phyloP scores from a whole-genome alignment of 2,888 invertebrate genomes.

The Drosophila stalkeri region DNA sequence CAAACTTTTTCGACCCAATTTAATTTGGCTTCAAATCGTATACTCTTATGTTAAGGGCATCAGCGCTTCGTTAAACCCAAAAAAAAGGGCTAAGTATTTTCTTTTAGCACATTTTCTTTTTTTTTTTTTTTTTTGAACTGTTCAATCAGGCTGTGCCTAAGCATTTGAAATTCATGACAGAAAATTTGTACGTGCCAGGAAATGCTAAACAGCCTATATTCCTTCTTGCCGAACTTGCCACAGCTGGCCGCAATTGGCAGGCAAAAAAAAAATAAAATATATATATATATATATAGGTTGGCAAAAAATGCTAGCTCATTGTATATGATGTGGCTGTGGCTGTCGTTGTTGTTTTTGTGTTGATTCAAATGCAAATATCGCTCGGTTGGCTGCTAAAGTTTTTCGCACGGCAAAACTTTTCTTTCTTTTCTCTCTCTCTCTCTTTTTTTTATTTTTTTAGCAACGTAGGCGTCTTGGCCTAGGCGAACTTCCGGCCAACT shows the following conservation, averaged over 20 bases:
- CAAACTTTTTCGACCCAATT: background rate
- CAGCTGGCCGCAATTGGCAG: conserved; percentile 53
- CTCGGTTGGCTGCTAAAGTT: conserved; percentile 57
- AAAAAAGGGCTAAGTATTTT: conserved; percentile 2
- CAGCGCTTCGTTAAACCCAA: conserved; percentile 6
- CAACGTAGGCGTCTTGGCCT: conserved; percentile 60
- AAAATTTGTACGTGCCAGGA: conserved; percentile 74
- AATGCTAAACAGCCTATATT: conserved; percentile 67
- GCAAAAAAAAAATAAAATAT: conserved; percentile 7
- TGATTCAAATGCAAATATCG: conserved; percentile 75
- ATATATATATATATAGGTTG: background rate
- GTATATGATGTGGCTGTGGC: conserved; percentile 40
- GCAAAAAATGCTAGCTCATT: conserved; percentile 59
- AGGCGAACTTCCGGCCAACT: conserved; percentile 58
- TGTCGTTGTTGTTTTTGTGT: conserved; percentile 27
- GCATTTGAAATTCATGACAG: conserved; percentile 76
- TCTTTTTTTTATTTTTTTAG: conserved; percentile 39
- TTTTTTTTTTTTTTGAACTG: conserved; percentile 49
- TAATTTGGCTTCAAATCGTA: background rate
- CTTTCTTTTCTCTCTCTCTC: conserved; percentile 32
- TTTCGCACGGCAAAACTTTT: conserved; percentile 70
- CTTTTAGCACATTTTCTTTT: conserved; percentile 39
- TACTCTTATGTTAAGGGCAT: conserved; percentile 17
- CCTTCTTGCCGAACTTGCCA: conserved; percentile 27
- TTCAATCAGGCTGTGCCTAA: conserved; percentile 69